Base-by-base conservation (phyloP, 1,140 invertebrate genomes). In the Cotesia vestalis region DNA sequence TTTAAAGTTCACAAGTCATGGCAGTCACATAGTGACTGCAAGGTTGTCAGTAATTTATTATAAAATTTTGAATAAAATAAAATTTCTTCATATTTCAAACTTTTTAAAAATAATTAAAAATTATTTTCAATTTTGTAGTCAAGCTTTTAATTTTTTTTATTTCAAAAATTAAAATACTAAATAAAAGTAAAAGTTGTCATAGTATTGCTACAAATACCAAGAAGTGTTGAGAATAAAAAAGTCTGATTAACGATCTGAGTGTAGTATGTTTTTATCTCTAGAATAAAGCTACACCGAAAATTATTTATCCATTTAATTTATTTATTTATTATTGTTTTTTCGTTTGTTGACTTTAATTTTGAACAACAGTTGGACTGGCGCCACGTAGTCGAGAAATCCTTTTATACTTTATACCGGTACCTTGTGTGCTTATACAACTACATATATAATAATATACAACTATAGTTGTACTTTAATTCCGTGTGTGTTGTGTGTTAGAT, bases 171-270 rank as follows among this genome's bases (percentile, higher is more conserved):
- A 27, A 27, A 27, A 27, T 2, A 2, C 27, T 0, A 1, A 27
- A 27, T 27, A 27, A 27, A 27, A 27, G 27, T 27, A 59, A 17
- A 59, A 9, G 57, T 11, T 46, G 8, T 46, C 5, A 11, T 46
- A 9, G 40, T 27, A 27, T 46, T 59, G 57, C 27, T 59, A 59
- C 57, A 20, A 59, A 59, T 59, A 17, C 57, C 17, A 59, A 61
- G 46, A 60, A 67, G 59, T 53, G 59, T 66, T 59, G 40, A 64
- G 27, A 63, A 51, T 9, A 38, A 59, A 55, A 38, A 62, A 59
- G 27, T 67, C 57, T 74, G 73, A 76, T 76, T 74, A 74, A 76
- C 69, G 70, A 76, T 66, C 51, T n/a, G 4, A 34, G 53, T 51
- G 46, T 17, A 62, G 36, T 51, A 36, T 40, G 55, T 51, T 34